Evolutionary conservation across 2,113 vertebrate species (phyloP).

Genomic region (Cariama cristata): DNA sequence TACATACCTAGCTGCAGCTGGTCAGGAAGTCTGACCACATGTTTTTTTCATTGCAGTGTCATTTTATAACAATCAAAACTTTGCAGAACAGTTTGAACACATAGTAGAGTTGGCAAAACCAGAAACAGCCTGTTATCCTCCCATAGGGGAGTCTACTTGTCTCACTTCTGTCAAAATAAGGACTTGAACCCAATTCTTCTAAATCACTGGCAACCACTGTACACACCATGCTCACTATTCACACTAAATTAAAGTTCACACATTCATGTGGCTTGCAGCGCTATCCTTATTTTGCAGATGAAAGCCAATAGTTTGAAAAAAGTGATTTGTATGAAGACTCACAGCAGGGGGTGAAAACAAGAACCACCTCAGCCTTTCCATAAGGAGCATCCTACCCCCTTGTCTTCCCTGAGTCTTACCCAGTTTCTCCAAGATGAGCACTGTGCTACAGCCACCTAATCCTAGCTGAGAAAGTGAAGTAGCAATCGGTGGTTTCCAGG

Average conservation of each 20-base stretch:
- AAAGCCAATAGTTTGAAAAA: neutral
- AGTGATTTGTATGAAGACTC: neutral
- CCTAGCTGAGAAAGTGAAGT: neutral
- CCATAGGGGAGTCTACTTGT: neutral
- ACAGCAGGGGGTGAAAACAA: neutral
- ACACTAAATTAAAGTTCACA: neutral
- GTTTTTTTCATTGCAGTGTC: neutral
- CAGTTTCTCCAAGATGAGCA: neutral
- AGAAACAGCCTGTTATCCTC: neutral
- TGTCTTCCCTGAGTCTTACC: accelerated
- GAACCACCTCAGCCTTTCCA: neutral
- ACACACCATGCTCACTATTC: neutral
- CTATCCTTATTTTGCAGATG: neutral
- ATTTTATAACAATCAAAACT: neutral
- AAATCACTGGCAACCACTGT: neutral
- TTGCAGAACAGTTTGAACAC: neutral
- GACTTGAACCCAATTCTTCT: neutral
- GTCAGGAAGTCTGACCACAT: neutral
- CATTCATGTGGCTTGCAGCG: neutral
- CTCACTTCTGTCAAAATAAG: neutral
- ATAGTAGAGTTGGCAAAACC: neutral
- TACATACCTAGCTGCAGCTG: neutral
- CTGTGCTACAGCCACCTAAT: neutral
- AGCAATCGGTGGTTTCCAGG: neutral
- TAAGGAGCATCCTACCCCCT: neutral